Conservation (phyloP, 2,888 invertebrate genomes). For the Parasteatoda lunata region DNA sequence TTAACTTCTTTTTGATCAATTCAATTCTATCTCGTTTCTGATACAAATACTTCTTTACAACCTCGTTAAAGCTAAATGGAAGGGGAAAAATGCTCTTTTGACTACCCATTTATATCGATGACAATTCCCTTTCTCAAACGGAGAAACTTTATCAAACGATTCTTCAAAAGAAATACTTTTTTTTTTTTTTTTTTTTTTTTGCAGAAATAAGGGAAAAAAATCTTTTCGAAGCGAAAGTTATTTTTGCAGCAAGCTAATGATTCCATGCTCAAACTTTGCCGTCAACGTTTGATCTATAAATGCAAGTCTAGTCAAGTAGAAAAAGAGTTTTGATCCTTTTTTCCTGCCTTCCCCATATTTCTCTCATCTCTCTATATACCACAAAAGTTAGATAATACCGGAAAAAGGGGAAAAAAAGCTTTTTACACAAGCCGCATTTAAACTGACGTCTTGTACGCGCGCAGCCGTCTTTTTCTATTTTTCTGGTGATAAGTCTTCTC, state of each 20-base stretch:
- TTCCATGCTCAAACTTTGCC: not conserved
- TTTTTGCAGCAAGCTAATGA: constrained; percentile 1
- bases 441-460: not conserved
- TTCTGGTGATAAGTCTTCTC: not conserved
- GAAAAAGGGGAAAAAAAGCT: not conserved
- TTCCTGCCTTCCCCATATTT: not conserved
- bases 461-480: not conserved
- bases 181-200: not conserved
- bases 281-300: not conserved
- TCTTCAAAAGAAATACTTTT: not conserved
- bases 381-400: not conserved
- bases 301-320: not conserved
- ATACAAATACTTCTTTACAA: not conserved
- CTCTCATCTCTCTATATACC: not conserved
- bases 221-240: not conserved
- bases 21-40: no score
- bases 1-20: no score
- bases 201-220: not conserved
- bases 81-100: not conserved
- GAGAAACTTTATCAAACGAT: not conserved
- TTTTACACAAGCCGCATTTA: not conserved
- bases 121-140: not conserved
- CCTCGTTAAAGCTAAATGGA: not conserved
- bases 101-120: not conserved
- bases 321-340: not conserved